phyloP scores from a whole-genome alignment of 2,888 invertebrate species.

The Microctonus hyperodae region DNA sequence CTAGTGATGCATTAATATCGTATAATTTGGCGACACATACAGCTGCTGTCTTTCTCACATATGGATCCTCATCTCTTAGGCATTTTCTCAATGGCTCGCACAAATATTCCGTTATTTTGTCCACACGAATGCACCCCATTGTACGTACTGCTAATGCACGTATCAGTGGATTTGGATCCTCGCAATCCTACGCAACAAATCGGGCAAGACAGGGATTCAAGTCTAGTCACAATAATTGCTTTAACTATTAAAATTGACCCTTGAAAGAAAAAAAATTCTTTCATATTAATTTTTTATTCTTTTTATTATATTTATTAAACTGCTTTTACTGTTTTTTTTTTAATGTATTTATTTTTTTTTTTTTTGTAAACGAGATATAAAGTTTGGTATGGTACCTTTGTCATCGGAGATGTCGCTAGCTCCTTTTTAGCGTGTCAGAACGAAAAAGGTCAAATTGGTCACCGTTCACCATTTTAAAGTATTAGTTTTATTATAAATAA shows the following conservation, averaged over 20 bases:
- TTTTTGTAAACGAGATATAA: conserved; percentile 50
- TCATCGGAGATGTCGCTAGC: conserved; percentile 64
- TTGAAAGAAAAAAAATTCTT: conserved; percentile 42
- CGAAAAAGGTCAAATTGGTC: conserved; percentile 65
- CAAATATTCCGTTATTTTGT: conserved; percentile 99
- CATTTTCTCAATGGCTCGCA: conserved; percentile 97
- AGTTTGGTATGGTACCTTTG: conserved; percentile 61
- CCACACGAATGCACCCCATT: conserved; percentile 99
- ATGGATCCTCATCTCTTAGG: conserved; percentile 94
- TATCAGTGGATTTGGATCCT: conserved; percentile 98
- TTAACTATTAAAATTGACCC: conserved; percentile 57
- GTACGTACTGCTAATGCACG: conserved; percentile 97
- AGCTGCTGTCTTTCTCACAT: conserved; percentile 98
- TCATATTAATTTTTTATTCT: conserved; percentile 36
- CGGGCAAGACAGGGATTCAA: conserved; percentile 64
- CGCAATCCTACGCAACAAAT: conserved; percentile 85
- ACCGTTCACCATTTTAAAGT: conserved; percentile 62
- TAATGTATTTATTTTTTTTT: conserved; percentile 27
- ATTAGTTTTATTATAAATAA: conserved; percentile 38
- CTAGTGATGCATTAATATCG: conserved; percentile 81
- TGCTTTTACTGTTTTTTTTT: background rate
- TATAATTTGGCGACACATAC: conserved; percentile 99
- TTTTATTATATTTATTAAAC: conserved; percentile 35
- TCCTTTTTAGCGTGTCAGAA: conserved; percentile 64
- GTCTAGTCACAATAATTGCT: conserved; percentile 62